A percentile compares a stretch with the other conserved stretches of the same genome.
phyloP scores from a whole-genome alignment of 2,888 invertebrate species.

The Gibbula magus region DNA sequence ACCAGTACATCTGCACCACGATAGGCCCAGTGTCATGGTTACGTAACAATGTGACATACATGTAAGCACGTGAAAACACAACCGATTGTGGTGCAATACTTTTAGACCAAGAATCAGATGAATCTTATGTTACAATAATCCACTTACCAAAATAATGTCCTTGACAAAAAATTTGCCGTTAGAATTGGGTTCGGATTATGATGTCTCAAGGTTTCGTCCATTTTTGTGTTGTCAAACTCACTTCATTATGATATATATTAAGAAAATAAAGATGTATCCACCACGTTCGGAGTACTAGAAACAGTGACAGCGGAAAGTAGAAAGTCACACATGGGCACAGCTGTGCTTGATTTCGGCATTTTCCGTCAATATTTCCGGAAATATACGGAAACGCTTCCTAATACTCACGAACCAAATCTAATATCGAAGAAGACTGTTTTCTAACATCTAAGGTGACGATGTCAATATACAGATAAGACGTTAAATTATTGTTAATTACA shows the following conservation, averaged over 20 bases:
- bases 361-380: neutral
- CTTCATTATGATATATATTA: neutral
- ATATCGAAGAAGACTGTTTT: too few species aligned
- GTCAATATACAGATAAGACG: too few species aligned
- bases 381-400: neutral
- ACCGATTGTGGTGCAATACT: neutral
- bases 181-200: slow-evolving; percentile 39
- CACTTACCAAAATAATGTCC: slow-evolving; percentile 40
- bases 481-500: too few species aligned
- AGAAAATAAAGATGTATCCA: neutral
- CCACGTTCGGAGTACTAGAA: slow-evolving; percentile 2
- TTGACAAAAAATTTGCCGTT: slow-evolving; percentile 38
- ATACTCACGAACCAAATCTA: too few species aligned
- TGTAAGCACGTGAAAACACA: neutral
- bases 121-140: too few species aligned
- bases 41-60: neutral
- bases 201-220: slow-evolving; percentile 43
- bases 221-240: neutral
- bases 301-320: slow-evolving; percentile 9
- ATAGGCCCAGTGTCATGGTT: neutral
- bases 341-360: neutral
- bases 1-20: too few species aligned
- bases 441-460: too few species aligned
- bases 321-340: neutral
- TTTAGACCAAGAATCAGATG: neutral